Evolutionary conservation across 2,888 invertebrate genomes (phyloP).

Genomic region (Dynastes grantii): DNA sequence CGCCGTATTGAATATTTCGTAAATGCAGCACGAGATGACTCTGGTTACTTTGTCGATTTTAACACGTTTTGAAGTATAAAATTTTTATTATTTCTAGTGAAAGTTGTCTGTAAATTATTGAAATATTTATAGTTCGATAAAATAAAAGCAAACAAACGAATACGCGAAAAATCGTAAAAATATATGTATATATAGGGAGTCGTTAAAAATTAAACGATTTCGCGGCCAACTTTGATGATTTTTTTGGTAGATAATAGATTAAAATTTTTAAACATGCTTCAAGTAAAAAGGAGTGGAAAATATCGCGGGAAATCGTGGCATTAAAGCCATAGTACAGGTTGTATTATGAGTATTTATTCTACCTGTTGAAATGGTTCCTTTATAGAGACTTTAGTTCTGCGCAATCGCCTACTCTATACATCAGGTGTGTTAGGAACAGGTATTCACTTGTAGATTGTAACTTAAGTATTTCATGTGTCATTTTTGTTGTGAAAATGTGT

Average conservation of each 20-base stretch:
- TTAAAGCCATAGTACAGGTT: not conserved
- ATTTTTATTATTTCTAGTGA: too few species aligned
- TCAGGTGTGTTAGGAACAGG: conserved; percentile 52
- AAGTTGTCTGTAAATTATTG: too few species aligned
- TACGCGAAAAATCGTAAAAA: too few species aligned
- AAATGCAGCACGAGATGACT: too few species aligned
- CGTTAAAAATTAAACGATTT: conserved; percentile 1
- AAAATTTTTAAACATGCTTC: not conserved
- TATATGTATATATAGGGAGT: too few species aligned
- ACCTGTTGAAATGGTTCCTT: conserved; percentile 49
- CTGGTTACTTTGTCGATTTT: too few species aligned
- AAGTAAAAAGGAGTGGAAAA: not conserved
- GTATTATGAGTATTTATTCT: conserved; percentile 2
- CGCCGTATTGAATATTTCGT: not conserved
- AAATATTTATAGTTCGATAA: too few species aligned
- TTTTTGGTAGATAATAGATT: not conserved
- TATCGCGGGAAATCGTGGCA: not conserved
- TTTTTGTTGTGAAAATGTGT: conserved; percentile 52
- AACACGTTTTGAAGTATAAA: too few species aligned
- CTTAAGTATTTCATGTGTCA: conserved; percentile 50
- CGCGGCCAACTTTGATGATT: not conserved
- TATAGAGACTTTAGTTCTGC: conserved; percentile 41
- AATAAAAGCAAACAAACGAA: too few species aligned
- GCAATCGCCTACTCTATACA: conserved; percentile 49
- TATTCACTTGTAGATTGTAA: conserved; percentile 51